Conservation (phyloP, 2,113 vertebrate genomes). For the Bufo gargarizans region DNA sequence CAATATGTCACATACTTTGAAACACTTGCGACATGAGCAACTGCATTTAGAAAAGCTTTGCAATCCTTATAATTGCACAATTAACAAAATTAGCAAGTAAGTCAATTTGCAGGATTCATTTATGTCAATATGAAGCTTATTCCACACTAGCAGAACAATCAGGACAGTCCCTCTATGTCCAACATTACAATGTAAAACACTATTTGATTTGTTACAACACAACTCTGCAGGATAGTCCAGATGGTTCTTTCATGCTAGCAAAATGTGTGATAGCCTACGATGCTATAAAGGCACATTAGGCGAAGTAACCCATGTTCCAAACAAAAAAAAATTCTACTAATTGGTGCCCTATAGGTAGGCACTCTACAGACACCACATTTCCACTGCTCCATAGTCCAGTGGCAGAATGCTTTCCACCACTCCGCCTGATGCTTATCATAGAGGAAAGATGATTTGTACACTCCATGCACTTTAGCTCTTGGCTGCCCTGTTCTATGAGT, state of each 20-base stretch:
- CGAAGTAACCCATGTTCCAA: too few relatives aligned
- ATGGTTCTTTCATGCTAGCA: constrained; percentile 19
- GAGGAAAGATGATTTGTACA: too few relatives aligned
- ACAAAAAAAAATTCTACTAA: too few relatives aligned
- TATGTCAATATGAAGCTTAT: not conserved
- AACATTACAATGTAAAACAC: constrained; percentile 13
- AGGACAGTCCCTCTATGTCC: not conserved
- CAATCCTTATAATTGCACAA: constrained; percentile 24
- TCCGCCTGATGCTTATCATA: too few relatives aligned
- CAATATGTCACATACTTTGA: not conserved
- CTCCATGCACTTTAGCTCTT: too few relatives aligned
- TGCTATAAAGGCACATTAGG: not conserved
- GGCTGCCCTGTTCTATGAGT: too few relatives aligned
- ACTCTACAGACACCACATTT: too few relatives aligned
- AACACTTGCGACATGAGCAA: constrained; percentile 1
- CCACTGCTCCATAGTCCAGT: too few relatives aligned
- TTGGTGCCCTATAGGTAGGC: too few relatives aligned
- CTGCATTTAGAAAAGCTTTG: not conserved
- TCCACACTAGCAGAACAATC: constrained; percentile 8
- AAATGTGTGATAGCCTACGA: not conserved
- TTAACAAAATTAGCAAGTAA: constrained; percentile 35
- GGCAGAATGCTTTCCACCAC: too few relatives aligned
- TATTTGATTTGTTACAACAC: constrained; percentile 31
- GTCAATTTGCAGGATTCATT: not conserved
- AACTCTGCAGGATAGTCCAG: constrained; percentile 22